Conservation (phyloP, 37 sponge, comb jelly and placozoan species). For the Tethya wilhelma region DNA sequence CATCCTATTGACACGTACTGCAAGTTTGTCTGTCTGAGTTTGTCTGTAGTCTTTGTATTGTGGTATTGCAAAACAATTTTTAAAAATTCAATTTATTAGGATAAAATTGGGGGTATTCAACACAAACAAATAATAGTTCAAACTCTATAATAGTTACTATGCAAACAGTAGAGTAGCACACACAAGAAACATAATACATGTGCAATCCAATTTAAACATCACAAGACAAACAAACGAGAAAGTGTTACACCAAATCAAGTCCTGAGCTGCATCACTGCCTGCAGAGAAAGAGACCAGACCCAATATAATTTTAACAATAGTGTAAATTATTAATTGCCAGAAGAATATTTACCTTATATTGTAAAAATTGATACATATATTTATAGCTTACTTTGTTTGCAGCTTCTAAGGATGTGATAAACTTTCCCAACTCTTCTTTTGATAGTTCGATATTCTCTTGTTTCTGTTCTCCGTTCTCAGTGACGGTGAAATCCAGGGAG, state of each 20-base stretch:
- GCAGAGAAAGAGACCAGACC: too few species aligned
- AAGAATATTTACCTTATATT: background rate
- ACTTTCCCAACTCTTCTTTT: conserved; percentile 55
- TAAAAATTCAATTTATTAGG: too few species aligned
- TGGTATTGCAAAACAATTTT: too few species aligned
- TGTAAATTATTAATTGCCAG: background rate
- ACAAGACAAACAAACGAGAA: background rate
- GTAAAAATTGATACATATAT: background rate
- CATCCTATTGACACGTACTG: too few species aligned
- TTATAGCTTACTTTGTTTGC: conserved; percentile 62
- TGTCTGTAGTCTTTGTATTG: too few species aligned
- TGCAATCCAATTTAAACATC: background rate
- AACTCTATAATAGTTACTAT: too few species aligned
- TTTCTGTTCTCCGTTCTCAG: conserved; percentile 38
- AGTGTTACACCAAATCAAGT: background rate
- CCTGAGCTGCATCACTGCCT: conserved; percentile 43
- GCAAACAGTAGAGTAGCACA: too few species aligned
- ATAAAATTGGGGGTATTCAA: too few species aligned
- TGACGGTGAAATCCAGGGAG: conserved; percentile 48
- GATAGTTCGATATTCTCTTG: conserved; percentile 53
- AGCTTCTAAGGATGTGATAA: conserved; percentile 69
- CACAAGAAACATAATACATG: background rate
- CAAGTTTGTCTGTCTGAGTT: too few species aligned
- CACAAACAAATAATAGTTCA: too few species aligned
- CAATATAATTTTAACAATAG: too few species aligned